Evolutionary conservation across 2,797 vertebrate genomes (phyloP).

Genomic region (Bovichtus variegatus): DNA sequence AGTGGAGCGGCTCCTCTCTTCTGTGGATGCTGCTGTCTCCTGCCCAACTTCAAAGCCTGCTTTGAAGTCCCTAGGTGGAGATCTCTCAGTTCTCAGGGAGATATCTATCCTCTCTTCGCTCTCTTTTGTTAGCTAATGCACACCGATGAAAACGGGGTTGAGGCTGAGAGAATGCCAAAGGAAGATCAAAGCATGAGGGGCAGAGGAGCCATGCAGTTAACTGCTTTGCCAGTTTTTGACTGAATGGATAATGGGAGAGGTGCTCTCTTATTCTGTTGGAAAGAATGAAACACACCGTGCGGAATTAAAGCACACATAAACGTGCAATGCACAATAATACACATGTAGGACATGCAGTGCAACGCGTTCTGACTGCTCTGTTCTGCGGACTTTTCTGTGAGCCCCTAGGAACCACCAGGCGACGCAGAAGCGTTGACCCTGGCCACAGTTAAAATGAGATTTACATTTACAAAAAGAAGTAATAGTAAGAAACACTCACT

Average conservation of each 20-base stretch:
- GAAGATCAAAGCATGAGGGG: slow-evolving; percentile 79
- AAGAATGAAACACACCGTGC: slow-evolving; percentile 24
- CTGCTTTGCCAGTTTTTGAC: slow-evolving; percentile 70
- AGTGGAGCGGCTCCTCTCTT: slow-evolving; percentile 47
- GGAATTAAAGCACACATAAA: slow-evolving; percentile 30
- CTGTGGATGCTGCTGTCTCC: slow-evolving; percentile 65
- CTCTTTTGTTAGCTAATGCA: slow-evolving; percentile 80
- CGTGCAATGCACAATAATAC: not conserved
- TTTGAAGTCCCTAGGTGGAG: slow-evolving; percentile 80
- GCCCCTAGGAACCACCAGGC: not conserved
- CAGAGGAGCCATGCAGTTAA: slow-evolving; percentile 70
- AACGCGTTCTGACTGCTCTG: not conserved
- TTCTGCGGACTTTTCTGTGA: not conserved
- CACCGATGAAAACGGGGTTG: slow-evolving; percentile 71
- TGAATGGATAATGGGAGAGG: slow-evolving; percentile 55
- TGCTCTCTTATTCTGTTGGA: slow-evolving; percentile 40
- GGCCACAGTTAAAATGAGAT: not conserved
- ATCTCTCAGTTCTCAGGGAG: slow-evolving; percentile 76
- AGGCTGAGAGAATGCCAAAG: slow-evolving; percentile 76
- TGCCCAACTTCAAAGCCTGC: slow-evolving; percentile 81
- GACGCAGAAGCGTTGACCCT: not conserved
- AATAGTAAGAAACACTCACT: not conserved
- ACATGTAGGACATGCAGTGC: not conserved
- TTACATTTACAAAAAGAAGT: not conserved
- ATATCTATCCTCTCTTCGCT: slow-evolving; percentile 66